Conservation (phyloP, 1,140 invertebrate species). For the Monomorium pharaonis region DNA sequence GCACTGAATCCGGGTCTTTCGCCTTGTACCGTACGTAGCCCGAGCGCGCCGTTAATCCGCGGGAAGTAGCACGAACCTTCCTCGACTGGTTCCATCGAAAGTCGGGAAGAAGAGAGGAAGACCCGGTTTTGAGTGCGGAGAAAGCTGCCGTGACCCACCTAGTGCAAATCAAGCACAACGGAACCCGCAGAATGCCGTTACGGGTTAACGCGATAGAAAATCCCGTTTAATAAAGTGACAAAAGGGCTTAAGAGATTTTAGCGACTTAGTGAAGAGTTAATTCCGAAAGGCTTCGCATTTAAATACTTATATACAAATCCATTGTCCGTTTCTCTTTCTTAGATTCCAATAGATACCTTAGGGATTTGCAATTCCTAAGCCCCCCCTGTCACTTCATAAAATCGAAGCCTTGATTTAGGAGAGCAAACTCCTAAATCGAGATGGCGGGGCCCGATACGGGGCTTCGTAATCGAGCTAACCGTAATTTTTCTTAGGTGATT, state of each 20-base stretch:
- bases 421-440: neutral
- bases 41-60: constrained; percentile 26
- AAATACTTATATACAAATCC: too few species aligned
- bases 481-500: constrained; percentile 52
- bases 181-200: constrained; percentile 17
- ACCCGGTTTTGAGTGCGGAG: constrained; percentile 62
- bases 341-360: neutral
- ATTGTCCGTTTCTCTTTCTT: neutral
- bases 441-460: neutral
- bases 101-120: constrained; percentile 40
- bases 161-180: constrained; percentile 56
- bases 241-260: neutral
- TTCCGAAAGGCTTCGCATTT: neutral
- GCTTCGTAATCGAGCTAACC: constrained; percentile 33
- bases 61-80: constrained; percentile 41
- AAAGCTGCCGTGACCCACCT: constrained; percentile 60
- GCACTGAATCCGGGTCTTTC: neutral
- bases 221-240: neutral
- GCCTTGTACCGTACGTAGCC: neutral
- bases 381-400: neutral
- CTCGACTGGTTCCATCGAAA: constrained; percentile 32
- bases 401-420: neutral
- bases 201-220: neutral
- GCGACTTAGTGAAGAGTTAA: neutral
- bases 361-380: neutral